Percentiles rank a stretch among this genome's conserved stretches.
phyloP scores from a whole-genome alignment of 2,113 vertebrate species.

The Pipa parva region DNA sequence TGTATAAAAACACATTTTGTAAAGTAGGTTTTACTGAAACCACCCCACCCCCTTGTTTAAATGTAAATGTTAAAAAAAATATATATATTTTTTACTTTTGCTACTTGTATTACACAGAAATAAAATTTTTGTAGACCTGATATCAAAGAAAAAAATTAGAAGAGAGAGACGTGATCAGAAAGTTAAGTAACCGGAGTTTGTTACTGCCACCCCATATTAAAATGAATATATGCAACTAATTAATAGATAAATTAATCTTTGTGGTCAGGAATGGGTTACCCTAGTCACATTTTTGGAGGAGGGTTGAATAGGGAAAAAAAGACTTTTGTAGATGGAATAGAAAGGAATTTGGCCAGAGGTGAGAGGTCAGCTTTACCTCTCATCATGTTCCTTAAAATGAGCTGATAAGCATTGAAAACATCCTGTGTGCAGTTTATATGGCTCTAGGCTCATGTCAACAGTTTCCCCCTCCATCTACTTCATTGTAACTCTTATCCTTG shows the following conservation, averaged over 20 bases:
- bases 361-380: conserved; percentile 79
- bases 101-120: no score
- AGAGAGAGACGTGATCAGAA: no score
- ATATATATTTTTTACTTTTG: no score
- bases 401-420: conserved; percentile 81
- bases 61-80: no score
- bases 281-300: not conserved
- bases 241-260: not conserved
- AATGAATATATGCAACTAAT: not conserved
- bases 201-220: not conserved
- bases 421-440: conserved; percentile 68
- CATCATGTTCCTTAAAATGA: conserved; percentile 75
- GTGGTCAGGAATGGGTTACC: conserved; percentile 18
- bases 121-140: no score
- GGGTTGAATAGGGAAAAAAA: not conserved
- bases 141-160: no score
- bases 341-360: conserved; percentile 62
- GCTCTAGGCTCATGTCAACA: conserved; percentile 57
- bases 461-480: conserved; percentile 47
- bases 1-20: no score
- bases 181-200: no score
- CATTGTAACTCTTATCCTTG: conserved; percentile 38
- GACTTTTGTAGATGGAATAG: conserved; percentile 24
- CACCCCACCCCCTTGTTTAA: no score
- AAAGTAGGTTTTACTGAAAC: no score